Evolutionary conservation across 2,797 vertebrate genomes (phyloP), one percentile per base, ranked within the genome.

Genomic region (Holocentrus rufus): DNA sequence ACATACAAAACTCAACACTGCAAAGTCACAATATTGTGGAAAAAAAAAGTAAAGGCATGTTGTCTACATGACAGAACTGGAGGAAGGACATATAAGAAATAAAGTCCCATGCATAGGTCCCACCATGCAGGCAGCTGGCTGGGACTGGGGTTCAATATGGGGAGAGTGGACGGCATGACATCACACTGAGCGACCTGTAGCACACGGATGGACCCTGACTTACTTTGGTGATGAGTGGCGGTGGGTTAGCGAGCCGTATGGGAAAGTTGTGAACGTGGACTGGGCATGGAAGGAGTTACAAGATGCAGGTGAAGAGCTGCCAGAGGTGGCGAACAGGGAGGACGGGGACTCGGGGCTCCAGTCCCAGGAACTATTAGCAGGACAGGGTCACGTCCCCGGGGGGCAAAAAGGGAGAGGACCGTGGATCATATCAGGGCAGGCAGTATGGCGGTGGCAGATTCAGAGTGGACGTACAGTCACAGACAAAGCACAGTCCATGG

Each of bases 161-260:
- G 50, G 60, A 23, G 8, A 31, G 5, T 65, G 72, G 63, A 73
- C 60, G 42, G 60, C 66, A 86, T 68, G 80, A 88, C 80, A 87
- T 81, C 79, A 91, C 85, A 89, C 72, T 63, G 72, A 67, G 73
- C 18, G 23, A 52, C 69, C 79, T 77, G 74, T 44, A 72, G 82
- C 69, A 82, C 69, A 85, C 57, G 34, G 65, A 93, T 89, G 69
- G 76, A 92, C 80, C 91, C 89, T 81, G 86, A 90, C 93, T 91
- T 82, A 93, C 87, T 94, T 95, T 81, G 88, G 95, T 80, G 90
- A 92, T 92, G 88, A 79, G 89, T 92, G 90, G 90, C 93, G 88
- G 90, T 90, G 93, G 88, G 91, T 90, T 85, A 92, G 88, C 87
- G 94, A 90, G 86, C 88, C 91, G 58, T 91, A 93, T 90, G 90